Percentiles rank a stretch among this genome's conserved stretches.
Evolutionary conservation across 2,888 invertebrate genomes (phyloP).

Genomic region (Orthosia gracilis): DNA sequence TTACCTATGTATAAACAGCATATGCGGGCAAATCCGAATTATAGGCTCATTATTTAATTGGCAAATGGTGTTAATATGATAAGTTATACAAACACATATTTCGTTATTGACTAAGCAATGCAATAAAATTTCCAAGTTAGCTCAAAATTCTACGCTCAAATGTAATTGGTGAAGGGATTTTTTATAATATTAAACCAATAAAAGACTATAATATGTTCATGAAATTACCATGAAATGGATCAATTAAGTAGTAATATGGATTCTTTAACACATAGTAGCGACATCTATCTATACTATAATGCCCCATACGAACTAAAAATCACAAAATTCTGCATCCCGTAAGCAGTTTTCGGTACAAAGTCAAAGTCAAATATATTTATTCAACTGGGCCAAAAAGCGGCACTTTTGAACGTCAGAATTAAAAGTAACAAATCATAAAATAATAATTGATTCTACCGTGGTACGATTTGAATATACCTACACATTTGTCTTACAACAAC

Average conservation of each 20-base stretch:
- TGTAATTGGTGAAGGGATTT: constrained; percentile 48
- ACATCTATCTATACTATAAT: too few species aligned
- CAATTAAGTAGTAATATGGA: constrained; percentile 25
- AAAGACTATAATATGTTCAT: constrained; percentile 32
- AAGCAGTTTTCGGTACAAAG: too few species aligned
- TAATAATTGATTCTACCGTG: too few species aligned
- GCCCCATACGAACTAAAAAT: not conserved
- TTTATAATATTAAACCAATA: constrained; percentile 25
- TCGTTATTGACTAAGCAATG: constrained; percentile 26
- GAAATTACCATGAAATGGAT: constrained; percentile 32
- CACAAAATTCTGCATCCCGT: constrained; percentile 11
- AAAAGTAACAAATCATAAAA: too few species aligned
- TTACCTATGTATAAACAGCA: constrained; percentile 32
- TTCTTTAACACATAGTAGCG: constrained; percentile 18
- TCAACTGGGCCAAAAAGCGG: too few species aligned
- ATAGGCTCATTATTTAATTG: constrained; percentile 37
- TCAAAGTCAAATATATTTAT: too few species aligned
- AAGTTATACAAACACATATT: constrained; percentile 17
- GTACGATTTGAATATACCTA: too few species aligned
- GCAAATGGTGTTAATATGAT: constrained; percentile 32
- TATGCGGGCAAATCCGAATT: constrained; percentile 26
- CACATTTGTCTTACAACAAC: too few species aligned
- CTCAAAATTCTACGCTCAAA: constrained; percentile 67
- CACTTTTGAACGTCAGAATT: too few species aligned
- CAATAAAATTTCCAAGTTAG: constrained; percentile 48